Evolutionary conservation across 2,888 invertebrate species (phyloP).

Genomic region (Drosophila kanekoi): DNA sequence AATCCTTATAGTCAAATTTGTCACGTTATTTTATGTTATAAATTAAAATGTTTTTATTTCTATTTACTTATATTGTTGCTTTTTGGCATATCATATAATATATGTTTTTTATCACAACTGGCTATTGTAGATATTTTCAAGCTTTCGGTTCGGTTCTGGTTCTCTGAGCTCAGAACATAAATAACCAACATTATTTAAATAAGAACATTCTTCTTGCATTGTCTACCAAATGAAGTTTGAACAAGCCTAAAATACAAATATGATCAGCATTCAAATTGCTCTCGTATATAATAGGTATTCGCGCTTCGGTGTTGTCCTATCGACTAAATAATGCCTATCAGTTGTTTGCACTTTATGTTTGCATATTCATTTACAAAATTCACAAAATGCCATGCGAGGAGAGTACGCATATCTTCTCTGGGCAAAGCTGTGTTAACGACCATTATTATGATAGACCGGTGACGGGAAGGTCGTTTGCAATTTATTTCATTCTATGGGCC

Average conservation of each 20-base stretch:
- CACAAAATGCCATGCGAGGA: conserved; percentile 25
- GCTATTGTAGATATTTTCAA: background rate
- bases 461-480: conserved; percentile 55
- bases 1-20: too few relatives aligned
- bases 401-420: conserved; percentile 23
- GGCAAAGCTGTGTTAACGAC: background rate
- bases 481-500: conserved; percentile 33
- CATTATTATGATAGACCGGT: conserved; percentile 20
- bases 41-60: background rate
- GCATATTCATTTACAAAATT: conserved; percentile 29
- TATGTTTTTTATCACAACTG: background rate
- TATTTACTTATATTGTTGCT: background rate
- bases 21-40: background rate
- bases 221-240: too few relatives aligned
- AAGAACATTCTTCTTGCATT: too few relatives aligned
- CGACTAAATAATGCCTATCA: background rate
- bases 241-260: too few relatives aligned
- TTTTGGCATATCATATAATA: background rate
- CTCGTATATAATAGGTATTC: background rate
- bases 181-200: background rate
- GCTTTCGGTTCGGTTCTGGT: conserved; percentile 5
- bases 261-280: background rate
- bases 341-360: conserved; percentile 34
- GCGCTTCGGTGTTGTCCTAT: conserved; percentile 15
- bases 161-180: background rate